Evolutionary conservation across 2,113 vertebrate genomes (phyloP).

Genomic region (Coreoperca whiteheadi): DNA sequence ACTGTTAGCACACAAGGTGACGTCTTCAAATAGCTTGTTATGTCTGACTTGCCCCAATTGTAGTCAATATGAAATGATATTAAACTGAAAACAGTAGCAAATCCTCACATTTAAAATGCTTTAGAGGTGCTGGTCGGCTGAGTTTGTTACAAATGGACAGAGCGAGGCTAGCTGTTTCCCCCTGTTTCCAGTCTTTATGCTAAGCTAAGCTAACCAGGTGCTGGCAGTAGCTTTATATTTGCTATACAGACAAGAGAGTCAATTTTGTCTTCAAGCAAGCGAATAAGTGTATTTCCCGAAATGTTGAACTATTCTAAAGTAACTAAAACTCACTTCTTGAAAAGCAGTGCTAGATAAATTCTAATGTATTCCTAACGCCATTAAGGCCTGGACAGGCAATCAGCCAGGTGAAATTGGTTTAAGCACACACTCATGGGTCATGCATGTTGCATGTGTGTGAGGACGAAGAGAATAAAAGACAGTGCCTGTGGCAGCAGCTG

Average conservation of each 20-base stretch:
- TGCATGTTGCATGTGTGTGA: constrained; percentile 35
- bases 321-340: neutral
- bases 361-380: constrained; percentile 1
- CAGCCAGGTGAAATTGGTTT: constrained; percentile 54
- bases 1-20: neutral
- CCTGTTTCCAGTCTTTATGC: neutral
- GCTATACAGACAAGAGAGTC: neutral
- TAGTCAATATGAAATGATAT: neutral
- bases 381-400: constrained; percentile 36
- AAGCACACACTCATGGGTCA: constrained; percentile 22
- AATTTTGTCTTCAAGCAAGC: neutral
- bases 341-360: constrained; percentile 5
- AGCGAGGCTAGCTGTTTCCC: neutral
- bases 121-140: neutral
- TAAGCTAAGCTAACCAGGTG: constrained; percentile 5
- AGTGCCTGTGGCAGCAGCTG: constrained; percentile 69
- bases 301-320: neutral
- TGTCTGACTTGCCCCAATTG: neutral
- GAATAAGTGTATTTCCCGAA: neutral
- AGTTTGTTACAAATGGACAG: neutral
- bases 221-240: neutral
- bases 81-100: neutral
- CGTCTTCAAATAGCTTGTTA: neutral
- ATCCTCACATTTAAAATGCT: neutral
- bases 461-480: constrained; percentile 53